Percentiles rank a stretch among this genome's conserved stretches.
Conservation (phyloP, 2,113 vertebrate genomes). For the Cromileptes altivelis region DNA sequence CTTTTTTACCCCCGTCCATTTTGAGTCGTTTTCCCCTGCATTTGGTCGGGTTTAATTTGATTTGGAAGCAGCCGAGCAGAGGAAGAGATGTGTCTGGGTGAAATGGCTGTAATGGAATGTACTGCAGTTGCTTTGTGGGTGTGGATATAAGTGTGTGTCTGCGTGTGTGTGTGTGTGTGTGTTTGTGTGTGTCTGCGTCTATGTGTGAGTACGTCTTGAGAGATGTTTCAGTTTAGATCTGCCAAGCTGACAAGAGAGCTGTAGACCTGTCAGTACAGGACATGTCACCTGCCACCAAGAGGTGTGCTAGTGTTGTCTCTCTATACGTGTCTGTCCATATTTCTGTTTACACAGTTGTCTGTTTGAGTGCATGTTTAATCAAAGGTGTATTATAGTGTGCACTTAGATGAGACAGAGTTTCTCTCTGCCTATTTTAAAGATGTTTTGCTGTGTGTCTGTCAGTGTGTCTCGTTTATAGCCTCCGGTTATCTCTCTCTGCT, state of each 20-base stretch:
- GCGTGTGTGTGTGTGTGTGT: too few species aligned
- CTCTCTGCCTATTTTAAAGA: background rate
- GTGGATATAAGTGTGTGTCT: background rate
- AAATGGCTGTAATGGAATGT: slow-evolving; percentile 34
- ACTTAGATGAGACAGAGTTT: background rate
- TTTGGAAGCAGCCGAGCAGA: slow-evolving; percentile 45
- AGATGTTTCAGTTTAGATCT: slow-evolving; percentile 39
- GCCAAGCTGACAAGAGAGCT: slow-evolving; percentile 26
- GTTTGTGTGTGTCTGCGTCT: background rate
- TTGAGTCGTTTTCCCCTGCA: background rate
- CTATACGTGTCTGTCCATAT: background rate
- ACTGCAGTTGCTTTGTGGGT: slow-evolving; percentile 8
- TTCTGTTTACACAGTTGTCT: background rate
- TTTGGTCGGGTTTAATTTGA: slow-evolving; percentile 56
- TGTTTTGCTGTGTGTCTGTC: background rate
- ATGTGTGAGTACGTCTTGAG: slow-evolving; percentile 6
- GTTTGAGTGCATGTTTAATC: slow-evolving; percentile 7
- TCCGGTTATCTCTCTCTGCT: slow-evolving; percentile 15
- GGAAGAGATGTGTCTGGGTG: slow-evolving; percentile 27
- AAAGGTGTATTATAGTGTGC: background rate
- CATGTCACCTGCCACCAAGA: slow-evolving; percentile 2
- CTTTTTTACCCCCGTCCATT: background rate
- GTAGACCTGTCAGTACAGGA: slow-evolving; percentile 23
- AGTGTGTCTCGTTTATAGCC: background rate
- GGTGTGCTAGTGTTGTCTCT: slow-evolving; percentile 3